Conservation (phyloP, 2,113 vertebrate species). For the Vidua macroura region DNA sequence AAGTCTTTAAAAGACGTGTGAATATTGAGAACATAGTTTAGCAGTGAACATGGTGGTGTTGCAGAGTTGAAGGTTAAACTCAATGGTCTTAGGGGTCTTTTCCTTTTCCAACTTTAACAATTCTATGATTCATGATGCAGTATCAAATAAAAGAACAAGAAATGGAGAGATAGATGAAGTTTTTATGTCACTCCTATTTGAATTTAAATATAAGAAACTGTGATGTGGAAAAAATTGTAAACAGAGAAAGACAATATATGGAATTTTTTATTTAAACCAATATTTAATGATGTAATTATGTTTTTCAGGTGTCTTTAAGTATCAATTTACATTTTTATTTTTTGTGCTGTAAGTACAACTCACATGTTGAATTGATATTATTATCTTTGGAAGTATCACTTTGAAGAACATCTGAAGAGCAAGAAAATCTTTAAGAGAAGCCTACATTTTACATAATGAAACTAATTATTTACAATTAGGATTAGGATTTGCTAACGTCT, state of each 20-base stretch:
- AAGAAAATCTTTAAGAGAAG: neutral
- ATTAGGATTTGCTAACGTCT: neutral
- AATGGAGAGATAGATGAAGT: neutral
- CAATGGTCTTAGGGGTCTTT: neutral
- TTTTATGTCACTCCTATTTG: neutral
- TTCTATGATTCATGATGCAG: neutral
- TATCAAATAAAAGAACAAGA: neutral
- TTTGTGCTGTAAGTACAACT: neutral
- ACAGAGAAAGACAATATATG: neutral
- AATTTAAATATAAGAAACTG: neutral
- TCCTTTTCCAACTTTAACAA: neutral
- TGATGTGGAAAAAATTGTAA: neutral
- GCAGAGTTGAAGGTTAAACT: neutral
- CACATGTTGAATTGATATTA: rapidly evolving
- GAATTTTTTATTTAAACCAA: neutral
- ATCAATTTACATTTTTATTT: neutral
- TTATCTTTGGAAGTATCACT: neutral
- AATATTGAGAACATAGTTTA: neutral
- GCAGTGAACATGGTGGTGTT: neutral
- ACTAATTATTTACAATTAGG: neutral
- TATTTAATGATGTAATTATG: neutral
- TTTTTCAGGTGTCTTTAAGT: neutral
- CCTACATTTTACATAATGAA: neutral
- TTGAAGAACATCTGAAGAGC: neutral
- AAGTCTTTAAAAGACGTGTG: neutral